Conservation (phyloP, 2,888 invertebrate genomes). For the Chymomyza procnemis region DNA sequence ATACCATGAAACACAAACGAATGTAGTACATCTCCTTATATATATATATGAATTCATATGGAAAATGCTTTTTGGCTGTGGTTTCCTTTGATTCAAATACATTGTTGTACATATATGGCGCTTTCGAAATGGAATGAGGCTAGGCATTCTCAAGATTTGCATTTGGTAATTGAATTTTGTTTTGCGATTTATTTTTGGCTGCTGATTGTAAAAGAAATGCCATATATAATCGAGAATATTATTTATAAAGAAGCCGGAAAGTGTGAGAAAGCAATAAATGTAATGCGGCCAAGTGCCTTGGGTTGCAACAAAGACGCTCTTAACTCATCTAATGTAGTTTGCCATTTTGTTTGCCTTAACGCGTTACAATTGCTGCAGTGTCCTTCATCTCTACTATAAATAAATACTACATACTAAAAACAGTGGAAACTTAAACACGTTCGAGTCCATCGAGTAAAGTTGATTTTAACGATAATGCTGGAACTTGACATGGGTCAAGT, state of each 20-base stretch:
- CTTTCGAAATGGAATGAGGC: constrained; percentile 5
- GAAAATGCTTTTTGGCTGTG: constrained; percentile 55
- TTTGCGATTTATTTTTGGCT: constrained; percentile 48
- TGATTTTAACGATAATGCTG: constrained; percentile 67
- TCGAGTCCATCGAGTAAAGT: constrained; percentile 53
- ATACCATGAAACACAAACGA: neutral
- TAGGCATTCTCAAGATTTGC: constrained; percentile 61
- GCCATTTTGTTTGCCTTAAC: constrained; percentile 54
- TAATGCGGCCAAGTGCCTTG: neutral
- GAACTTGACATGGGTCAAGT: constrained; percentile 59
- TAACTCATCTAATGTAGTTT: constrained; percentile 37
- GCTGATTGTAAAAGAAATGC: constrained; percentile 41
- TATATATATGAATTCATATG: constrained; percentile 44
- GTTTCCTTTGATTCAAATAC: constrained; percentile 47
- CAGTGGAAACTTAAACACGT: neutral
- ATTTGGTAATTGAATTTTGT: constrained; percentile 71
- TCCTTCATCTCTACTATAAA: too few species aligned
- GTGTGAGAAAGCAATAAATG: neutral
- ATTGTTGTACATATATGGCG: neutral
- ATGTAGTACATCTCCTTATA: neutral
- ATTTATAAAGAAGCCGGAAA: neutral
- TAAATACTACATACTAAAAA: constrained; percentile 15
- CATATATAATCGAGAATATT: neutral
- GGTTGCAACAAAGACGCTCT: constrained; percentile 28
- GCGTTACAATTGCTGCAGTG: constrained; percentile 67